Evolutionary conservation across 2,797 vertebrate genomes (phyloP).

Genomic region (Microctenopoma stevenorrisi): DNA sequence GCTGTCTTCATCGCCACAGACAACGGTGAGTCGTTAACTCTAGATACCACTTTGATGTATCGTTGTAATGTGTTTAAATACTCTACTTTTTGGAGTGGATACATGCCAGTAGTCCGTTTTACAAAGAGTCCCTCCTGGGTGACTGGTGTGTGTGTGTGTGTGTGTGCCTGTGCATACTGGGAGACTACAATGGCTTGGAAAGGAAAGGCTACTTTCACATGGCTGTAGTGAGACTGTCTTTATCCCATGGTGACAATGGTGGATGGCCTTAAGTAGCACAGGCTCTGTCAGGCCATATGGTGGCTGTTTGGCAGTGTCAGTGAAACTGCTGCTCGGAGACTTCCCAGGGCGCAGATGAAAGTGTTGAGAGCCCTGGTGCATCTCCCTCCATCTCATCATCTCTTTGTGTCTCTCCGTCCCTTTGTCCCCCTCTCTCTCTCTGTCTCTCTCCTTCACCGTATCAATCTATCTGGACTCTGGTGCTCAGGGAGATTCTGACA

Average conservation of each 20-base stretch:
- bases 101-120: neutral
- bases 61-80: neutral
- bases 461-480: conserved; percentile 71
- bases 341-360: conserved; percentile 48
- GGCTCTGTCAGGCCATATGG: conserved; percentile 55
- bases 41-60: neutral
- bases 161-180: neutral
- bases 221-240: conserved; percentile 30
- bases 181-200: neutral
- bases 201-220: conserved; percentile 30
- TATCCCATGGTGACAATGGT: conserved; percentile 38
- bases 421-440: conserved; percentile 44
- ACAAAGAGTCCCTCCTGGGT: conserved; percentile 12
- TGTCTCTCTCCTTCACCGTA: conserved; percentile 46
- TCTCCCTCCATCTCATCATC: conserved; percentile 28
- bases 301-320: conserved; percentile 42
- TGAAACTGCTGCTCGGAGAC: conserved; percentile 54
- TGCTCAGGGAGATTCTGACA: conserved; percentile 72
- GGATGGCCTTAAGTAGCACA: conserved; percentile 26
- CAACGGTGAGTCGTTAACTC: conserved; percentile 86
- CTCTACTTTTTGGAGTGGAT: conserved; percentile 1
- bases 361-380: conserved; percentile 17
- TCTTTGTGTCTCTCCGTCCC: conserved; percentile 27
- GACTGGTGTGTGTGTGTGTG: neutral
- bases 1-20: conserved; percentile 94